Conservation (phyloP, 2,113 vertebrate genomes). For the Gobio gobio region DNA sequence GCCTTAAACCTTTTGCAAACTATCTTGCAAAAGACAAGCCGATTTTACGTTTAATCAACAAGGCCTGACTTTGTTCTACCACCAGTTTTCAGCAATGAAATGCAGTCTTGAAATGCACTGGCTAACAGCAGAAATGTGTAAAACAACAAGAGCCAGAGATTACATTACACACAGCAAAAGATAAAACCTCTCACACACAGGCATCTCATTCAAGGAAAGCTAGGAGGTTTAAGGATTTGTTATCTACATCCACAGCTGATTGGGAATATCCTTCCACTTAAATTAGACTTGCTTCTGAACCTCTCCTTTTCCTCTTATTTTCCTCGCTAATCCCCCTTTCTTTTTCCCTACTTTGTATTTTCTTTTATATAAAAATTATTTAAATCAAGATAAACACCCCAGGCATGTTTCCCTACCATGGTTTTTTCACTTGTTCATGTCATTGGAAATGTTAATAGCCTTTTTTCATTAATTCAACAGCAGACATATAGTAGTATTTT, state of each 20-base stretch:
- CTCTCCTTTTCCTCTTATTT: constrained; percentile 9
- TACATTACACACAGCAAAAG: constrained; percentile 64
- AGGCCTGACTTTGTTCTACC: constrained; percentile 69
- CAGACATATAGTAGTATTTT: constrained; percentile 44
- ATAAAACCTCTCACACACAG: constrained; percentile 56
- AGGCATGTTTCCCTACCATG: constrained; percentile 28
- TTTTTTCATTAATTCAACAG: constrained; percentile 60
- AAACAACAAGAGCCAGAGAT: constrained; percentile 66
- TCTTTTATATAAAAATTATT: constrained; percentile 3
- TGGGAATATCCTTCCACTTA: constrained; percentile 53
- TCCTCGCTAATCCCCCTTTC: neutral
- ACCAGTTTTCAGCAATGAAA: constrained; percentile 66
- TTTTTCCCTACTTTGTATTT: neutral
- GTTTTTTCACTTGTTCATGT: constrained; percentile 43
- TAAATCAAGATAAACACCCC: constrained; percentile 20
- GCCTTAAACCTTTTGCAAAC: neutral
- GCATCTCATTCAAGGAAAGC: constrained; percentile 61
- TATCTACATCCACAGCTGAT: constrained; percentile 54
- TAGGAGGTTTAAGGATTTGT: constrained; percentile 57
- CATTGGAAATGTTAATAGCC: constrained; percentile 54
- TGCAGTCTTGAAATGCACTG: constrained; percentile 66
- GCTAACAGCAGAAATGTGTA: constrained; percentile 64
- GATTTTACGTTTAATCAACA: constrained; percentile 67
- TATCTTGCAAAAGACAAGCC: constrained; percentile 47
- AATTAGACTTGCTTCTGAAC: constrained; percentile 49